Evolutionary conservation across 2,888 invertebrate species (phyloP), one percentile per base, ranked within the genome.

Genomic region (Philaethria dido): DNA sequence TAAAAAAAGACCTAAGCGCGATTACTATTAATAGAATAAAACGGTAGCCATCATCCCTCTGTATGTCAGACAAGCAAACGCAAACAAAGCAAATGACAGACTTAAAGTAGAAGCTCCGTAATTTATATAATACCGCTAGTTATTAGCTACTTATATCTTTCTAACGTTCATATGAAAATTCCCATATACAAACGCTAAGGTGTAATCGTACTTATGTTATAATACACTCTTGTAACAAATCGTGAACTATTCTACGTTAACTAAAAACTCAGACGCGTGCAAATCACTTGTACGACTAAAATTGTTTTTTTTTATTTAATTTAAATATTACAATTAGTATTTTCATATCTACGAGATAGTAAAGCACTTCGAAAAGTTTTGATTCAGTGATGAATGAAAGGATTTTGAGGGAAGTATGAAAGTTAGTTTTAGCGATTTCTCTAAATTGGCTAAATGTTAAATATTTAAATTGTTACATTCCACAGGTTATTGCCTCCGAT

Each of bases 351-450:
- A 91, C 88, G 88, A 90, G 88, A 92, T 92, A 92, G 92, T 92
- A 92, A 92, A 92, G 92, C 92, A 92, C 92, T 92, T 92, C 87
- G 89, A 91, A 90, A 90, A 88, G 83, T 88, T 89, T 82, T 86
- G 14, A 22, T 57, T 57, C 20, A 47, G 47, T 47, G n/a, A 42
- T 22, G 45, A 61, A 39, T 36, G 54, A 67, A 60, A 55, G 54
- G 64, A 63, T 20, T 50, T 65, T 69, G 61, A 52, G 63, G 45
- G 69, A 68, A 68, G 55, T 67, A 62, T 72, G 63, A 69, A 74
- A 69, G 70, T 57, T 39, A n/a, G 62, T 61, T 68, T 55, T 42
- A 22, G 39, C 36, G 54, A 54, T 85, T 88, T 89, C 71, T 76
- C 87, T 89, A 91, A 89, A 89, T 88, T 90, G 91, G 90, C 92